Percentiles rank a stretch among this genome's conserved stretches.
These are phyloP conservation scores for Anoplolepis gracilipes DNA, from an alignment of 1,140 invertebrate species.

Conservation along the genomic window DNA sequence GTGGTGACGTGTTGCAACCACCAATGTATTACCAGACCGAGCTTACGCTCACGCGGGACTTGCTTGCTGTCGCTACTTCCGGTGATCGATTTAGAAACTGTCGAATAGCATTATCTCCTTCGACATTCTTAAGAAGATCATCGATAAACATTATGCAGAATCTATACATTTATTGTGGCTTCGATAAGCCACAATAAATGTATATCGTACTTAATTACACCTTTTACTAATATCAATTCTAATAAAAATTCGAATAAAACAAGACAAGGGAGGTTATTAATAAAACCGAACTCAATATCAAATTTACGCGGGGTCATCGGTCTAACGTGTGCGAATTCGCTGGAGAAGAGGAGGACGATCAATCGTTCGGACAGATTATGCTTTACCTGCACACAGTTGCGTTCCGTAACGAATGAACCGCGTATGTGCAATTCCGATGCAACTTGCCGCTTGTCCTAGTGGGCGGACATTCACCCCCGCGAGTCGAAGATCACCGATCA, in stretches of 20 bases:
- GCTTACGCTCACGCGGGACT: slow-evolving; percentile 10
- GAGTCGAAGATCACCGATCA: slow-evolving; percentile 80
- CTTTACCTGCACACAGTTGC: slow-evolving; percentile 72
- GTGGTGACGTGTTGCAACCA: slow-evolving; percentile 34
- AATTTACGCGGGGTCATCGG: slow-evolving; percentile 5
- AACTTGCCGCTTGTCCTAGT: slow-evolving; percentile 83
- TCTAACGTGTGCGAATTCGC: not conserved
- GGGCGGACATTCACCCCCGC: slow-evolving; percentile 84
- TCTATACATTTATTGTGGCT: not conserved
- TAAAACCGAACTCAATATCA: not conserved
- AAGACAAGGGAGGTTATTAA: not conserved
- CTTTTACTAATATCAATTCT: not conserved
- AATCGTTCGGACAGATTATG: slow-evolving; percentile 70
- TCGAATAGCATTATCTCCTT: not conserved
- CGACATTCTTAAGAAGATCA: not conserved
- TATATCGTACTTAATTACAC: not conserved
- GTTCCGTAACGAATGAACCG: slow-evolving; percentile 79
- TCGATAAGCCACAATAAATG: not conserved
- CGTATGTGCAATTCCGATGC: slow-evolving; percentile 77
- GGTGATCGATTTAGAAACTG: not conserved
- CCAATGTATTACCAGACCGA: slow-evolving; percentile 28
- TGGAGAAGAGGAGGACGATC: slow-evolving; percentile 36
- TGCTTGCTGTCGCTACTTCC: slow-evolving; percentile 5
- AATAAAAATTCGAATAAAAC: no score
- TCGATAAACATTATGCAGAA: not conserved